A percentile compares a stretch with the other conserved stretches of the same genome.
Evolutionary conservation across 2,888 invertebrate genomes (phyloP).

Genomic region (Molorchus minor): DNA sequence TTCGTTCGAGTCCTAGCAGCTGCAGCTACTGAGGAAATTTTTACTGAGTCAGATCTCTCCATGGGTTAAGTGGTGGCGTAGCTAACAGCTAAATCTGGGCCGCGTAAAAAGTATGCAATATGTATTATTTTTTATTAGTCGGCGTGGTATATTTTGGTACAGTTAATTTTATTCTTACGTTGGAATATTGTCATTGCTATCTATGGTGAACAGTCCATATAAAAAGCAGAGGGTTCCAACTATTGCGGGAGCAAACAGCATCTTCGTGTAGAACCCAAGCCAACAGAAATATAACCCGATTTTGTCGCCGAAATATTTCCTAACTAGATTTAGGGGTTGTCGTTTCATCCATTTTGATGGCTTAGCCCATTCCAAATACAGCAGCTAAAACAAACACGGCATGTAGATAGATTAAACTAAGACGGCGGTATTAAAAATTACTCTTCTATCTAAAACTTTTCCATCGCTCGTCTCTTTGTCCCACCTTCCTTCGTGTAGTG

Average conservation of each 20-base stretch:
- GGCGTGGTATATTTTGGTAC: too few relatives aligned
- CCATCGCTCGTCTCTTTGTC: slow-evolving; percentile 75
- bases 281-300: slow-evolving; percentile 92
- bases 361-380: slow-evolving; percentile 93
- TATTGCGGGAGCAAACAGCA: slow-evolving; percentile 85
- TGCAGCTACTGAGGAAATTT: too few relatives aligned
- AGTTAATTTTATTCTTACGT: slow-evolving; percentile 66
- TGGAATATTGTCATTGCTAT: slow-evolving; percentile 84
- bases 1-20: too few relatives aligned
- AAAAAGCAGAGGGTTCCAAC: slow-evolving; percentile 88
- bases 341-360: slow-evolving; percentile 90
- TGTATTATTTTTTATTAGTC: too few relatives aligned
- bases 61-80: too few relatives aligned
- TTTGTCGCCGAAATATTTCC: slow-evolving; percentile 92
- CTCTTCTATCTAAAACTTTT: slow-evolving; percentile 76
- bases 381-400: slow-evolving; percentile 66
- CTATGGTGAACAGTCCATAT: slow-evolving; percentile 85
- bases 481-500: slow-evolving; percentile 87
- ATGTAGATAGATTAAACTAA: not conserved
- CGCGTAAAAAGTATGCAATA: too few relatives aligned
- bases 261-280: slow-evolving; percentile 92
- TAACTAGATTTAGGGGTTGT: slow-evolving; percentile 89
- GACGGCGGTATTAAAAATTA: slow-evolving; percentile 55
- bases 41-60: too few relatives aligned
- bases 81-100: too few relatives aligned